These are phyloP conservation scores for Zeuzera pyrina DNA, from an alignment of 2,888 invertebrate genomes.

Conservation along the genomic window DNA sequence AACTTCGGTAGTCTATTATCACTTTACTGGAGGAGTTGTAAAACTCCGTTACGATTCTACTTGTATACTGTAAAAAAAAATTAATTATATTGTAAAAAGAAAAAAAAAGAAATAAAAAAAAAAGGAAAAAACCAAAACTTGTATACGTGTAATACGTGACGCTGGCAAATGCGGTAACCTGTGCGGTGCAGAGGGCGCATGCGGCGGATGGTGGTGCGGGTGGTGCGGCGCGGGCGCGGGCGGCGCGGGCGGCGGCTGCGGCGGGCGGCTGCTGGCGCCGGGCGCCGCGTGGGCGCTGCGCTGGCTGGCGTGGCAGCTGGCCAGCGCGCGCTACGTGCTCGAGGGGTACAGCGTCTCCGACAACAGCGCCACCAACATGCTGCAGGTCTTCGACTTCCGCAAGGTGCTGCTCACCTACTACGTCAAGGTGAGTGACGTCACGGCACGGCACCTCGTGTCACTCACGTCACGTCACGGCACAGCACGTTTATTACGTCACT, in stretches of 20 bases:
- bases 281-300: constrained; percentile 98
- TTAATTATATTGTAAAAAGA: too few relatives aligned
- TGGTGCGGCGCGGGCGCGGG: constrained; percentile 93
- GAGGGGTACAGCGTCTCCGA: constrained; percentile 99
- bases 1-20: too few relatives aligned
- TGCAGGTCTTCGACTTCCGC: constrained; percentile 97
- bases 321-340: constrained; percentile 95
- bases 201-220: constrained; percentile 43
- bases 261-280: constrained; percentile 91
- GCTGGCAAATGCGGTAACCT: too few relatives aligned
- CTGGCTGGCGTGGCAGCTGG: constrained; percentile 98
- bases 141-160: too few relatives aligned
- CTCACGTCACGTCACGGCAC: too few relatives aligned
- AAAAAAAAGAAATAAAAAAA: too few relatives aligned
- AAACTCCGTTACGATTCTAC: too few relatives aligned
- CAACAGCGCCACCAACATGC: constrained; percentile 96
- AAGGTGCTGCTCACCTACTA: constrained; percentile 98
- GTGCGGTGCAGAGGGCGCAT: constrained; percentile 28
- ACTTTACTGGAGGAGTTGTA: too few relatives aligned
- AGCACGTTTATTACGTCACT: too few relatives aligned
- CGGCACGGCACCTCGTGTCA: neutral
- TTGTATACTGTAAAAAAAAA: too few relatives aligned
- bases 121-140: too few relatives aligned
- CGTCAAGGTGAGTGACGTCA: constrained; percentile 83
- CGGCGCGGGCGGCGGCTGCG: constrained; percentile 92